These are phyloP conservation scores for Helleia helle DNA, from an alignment of 2,888 invertebrate genomes.

Conservation along the genomic window DNA sequence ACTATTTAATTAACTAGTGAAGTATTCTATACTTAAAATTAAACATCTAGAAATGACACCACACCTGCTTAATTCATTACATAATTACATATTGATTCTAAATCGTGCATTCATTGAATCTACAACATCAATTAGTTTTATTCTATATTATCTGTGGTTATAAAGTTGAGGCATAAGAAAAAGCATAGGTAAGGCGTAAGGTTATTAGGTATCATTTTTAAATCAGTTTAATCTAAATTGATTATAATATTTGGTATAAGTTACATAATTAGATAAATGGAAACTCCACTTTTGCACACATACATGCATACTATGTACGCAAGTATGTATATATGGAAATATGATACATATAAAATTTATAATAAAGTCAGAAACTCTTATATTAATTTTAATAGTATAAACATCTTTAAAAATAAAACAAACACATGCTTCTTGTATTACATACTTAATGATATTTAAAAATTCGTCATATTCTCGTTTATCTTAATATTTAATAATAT, in stretches of 20 bases:
- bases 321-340: neutral
- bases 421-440: neutral
- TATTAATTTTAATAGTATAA: neutral
- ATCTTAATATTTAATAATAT: neutral
- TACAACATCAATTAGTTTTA: too few species aligned
- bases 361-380: neutral
- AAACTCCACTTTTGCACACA: neutral
- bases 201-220: neutral
- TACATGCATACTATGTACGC: neutral
- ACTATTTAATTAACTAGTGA: neutral
- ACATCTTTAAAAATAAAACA: slow-evolving; percentile 2
- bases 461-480: neutral
- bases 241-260: neutral
- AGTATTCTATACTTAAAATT: neutral
- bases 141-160: too few species aligned
- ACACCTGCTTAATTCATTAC: too few species aligned
- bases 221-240: neutral
- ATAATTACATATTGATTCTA: too few species aligned
- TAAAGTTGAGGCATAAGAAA: too few species aligned
- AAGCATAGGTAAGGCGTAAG: too few species aligned
- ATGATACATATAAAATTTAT: slow-evolving; percentile 5
- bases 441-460: neutral
- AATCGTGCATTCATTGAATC: too few species aligned
- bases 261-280: neutral
- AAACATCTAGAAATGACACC: neutral